phyloP scores from a whole-genome alignment of 2,113 vertebrate species.

The Pelvicachromis taeniatus region DNA sequence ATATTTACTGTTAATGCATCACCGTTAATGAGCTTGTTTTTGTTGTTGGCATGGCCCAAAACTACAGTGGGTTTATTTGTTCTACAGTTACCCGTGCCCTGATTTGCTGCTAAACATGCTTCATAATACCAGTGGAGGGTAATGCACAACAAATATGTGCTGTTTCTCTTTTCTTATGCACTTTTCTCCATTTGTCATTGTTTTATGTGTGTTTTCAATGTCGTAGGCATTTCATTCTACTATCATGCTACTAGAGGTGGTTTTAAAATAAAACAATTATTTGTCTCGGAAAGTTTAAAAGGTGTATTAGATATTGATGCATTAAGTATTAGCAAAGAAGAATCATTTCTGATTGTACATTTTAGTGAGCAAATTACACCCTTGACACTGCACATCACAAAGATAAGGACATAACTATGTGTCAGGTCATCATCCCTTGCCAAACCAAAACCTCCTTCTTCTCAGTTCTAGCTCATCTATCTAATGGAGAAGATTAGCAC shows the following conservation, averaged over 20 bases:
- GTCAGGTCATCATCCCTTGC: not conserved
- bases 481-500: constrained; percentile 28
- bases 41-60: not conserved
- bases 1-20: not conserved
- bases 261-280: not conserved
- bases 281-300: not conserved
- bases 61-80: not conserved
- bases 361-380: not conserved
- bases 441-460: not conserved
- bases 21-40: not conserved
- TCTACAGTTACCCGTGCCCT: not conserved
- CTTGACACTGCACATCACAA: constrained; percentile 1
- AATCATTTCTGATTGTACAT: not conserved
- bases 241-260: not conserved
- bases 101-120: not conserved
- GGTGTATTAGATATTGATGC: not conserved
- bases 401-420: constrained; percentile 6
- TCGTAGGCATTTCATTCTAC: not conserved
- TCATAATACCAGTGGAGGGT: not conserved
- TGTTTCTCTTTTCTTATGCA: not conserved
- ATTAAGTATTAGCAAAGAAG: not conserved
- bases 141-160: not conserved
- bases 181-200: not conserved
- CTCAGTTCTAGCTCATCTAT: not conserved
- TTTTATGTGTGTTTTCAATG: not conserved